Evolutionary conservation across 92 coral and sea anemone genomes (phyloP).

Genomic region (Palythoa grandiflora): DNA sequence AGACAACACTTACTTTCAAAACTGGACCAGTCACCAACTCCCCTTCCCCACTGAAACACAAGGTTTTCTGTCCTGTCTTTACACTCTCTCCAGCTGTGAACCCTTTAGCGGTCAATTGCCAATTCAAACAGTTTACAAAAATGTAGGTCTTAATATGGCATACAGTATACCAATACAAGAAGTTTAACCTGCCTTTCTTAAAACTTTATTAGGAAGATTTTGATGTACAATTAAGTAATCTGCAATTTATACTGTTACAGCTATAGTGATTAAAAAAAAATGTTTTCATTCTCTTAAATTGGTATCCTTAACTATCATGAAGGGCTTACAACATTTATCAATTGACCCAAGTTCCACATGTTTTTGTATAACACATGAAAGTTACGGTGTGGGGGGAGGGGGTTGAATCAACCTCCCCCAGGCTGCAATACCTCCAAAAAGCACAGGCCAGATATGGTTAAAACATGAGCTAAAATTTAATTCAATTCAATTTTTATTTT

Average conservation of each 20-base stretch:
- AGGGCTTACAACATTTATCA: slow-evolving; percentile 1
- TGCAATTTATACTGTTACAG: background rate
- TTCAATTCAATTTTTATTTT: background rate
- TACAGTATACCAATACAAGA: background rate
- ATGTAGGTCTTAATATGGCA: background rate
- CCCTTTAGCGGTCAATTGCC: background rate
- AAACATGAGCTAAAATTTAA: slow-evolving; percentile 1
- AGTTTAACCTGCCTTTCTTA: background rate
- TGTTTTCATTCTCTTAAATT: background rate
- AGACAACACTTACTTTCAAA: slow-evolving; percentile 2
- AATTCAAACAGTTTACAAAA: background rate
- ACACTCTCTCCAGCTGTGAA: slow-evolving; percentile 5
- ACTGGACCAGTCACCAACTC: background rate
- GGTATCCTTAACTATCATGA: slow-evolving; percentile 3
- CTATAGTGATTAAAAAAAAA: background rate
- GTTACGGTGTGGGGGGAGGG: slow-evolving; percentile 1
- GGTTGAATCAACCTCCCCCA: slow-evolving; percentile 6
- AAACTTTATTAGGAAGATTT: slow-evolving; percentile 1
- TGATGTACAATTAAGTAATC: background rate
- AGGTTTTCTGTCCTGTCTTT: slow-evolving; percentile 4
- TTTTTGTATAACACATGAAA: background rate
- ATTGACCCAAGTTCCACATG: background rate
- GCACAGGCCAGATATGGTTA: background rate
- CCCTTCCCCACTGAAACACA: slow-evolving; percentile 1
- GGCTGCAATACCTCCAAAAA: background rate